phyloP scores from a whole-genome alignment of 2,888 invertebrate genomes.

The Acronicta leporina region DNA sequence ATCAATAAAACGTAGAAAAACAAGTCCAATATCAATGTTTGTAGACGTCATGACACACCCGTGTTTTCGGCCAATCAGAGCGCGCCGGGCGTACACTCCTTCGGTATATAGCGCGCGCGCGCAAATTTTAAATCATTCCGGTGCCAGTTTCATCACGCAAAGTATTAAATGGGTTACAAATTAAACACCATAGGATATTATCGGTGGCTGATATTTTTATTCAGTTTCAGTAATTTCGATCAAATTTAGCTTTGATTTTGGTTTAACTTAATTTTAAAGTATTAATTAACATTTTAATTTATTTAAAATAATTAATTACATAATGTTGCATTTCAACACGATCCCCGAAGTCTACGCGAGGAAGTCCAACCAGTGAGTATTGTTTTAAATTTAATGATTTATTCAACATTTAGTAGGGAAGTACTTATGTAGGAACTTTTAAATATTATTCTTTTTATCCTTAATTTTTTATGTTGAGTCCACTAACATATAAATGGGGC shows the following conservation, averaged over 20 bases:
- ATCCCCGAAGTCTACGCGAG: constrained; percentile 81
- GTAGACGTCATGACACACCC: constrained; percentile 80
- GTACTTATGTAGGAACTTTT: no score
- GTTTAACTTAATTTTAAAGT: constrained; percentile 42
- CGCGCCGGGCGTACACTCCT: constrained; percentile 72
- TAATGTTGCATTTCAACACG: constrained; percentile 82
- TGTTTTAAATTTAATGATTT: background rate
- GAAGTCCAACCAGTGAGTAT: constrained; percentile 81
- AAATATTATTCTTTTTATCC: no score
- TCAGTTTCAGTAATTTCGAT: constrained; percentile 87
- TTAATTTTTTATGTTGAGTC: no score
- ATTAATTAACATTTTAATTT: constrained; percentile 61
- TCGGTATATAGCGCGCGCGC: constrained; percentile 75
- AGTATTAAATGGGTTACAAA: constrained; percentile 86
- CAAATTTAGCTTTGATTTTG: constrained; percentile 66
- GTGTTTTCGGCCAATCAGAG: constrained; percentile 79
- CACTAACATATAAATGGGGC: no score
- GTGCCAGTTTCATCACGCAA: constrained; percentile 51
- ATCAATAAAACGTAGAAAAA: constrained; percentile 44
- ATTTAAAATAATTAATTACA: constrained; percentile 55
- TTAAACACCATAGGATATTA: constrained; percentile 80
- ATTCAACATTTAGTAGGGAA: background rate
- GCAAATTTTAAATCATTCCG: constrained; percentile 56
- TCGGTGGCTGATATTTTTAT: constrained; percentile 87
- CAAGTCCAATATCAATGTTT: constrained; percentile 48